Conservation (phyloP, 1,140 invertebrate genomes). For the Drosophila funebris region DNA sequence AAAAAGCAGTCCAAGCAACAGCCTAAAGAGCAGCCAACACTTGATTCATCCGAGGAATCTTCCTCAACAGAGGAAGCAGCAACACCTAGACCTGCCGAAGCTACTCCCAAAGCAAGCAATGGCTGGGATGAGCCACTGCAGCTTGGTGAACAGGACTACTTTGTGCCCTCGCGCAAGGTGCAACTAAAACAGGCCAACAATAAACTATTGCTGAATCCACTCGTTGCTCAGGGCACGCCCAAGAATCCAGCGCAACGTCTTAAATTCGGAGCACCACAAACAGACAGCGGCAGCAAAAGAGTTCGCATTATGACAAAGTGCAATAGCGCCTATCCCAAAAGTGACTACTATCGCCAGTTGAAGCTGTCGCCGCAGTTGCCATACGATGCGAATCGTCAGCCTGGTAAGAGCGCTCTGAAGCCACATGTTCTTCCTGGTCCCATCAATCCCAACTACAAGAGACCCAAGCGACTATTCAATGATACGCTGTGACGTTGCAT, state of each 20-base stretch:
- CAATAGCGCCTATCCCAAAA: slow-evolving; percentile 87
- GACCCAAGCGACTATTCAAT: slow-evolving; percentile 83
- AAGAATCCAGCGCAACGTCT: slow-evolving; percentile 27
- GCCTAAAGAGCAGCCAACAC: slow-evolving; percentile 1
- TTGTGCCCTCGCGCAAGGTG: slow-evolving; percentile 82
- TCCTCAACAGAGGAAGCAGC: slow-evolving; percentile 1
- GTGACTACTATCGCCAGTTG: slow-evolving; percentile 89
- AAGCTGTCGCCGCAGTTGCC: slow-evolving; percentile 89
- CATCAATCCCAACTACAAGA: slow-evolving; percentile 90
- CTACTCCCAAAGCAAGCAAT: slow-evolving; percentile 29
- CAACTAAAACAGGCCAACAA: slow-evolving; percentile 69
- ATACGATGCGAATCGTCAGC: slow-evolving; percentile 88
- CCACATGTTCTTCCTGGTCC: slow-evolving; percentile 87
- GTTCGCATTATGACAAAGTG: slow-evolving; percentile 88
- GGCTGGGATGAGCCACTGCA: slow-evolving; percentile 78
- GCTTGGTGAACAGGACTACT: slow-evolving; percentile 83
- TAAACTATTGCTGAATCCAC: slow-evolving; percentile 56
- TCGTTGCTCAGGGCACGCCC: slow-evolving; percentile 24
- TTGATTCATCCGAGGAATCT: background rate
- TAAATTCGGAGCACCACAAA: slow-evolving; percentile 28
- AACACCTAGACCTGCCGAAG: background rate
- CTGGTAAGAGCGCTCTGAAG: slow-evolving; percentile 88
- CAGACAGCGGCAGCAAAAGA: slow-evolving; percentile 55
- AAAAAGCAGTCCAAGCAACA: slow-evolving; percentile 20
- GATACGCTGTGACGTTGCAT: slow-evolving; percentile 73